Base-by-base conservation (phyloP, 2,113 vertebrate genomes). In the Phalacrocorax pelagicus region DNA sequence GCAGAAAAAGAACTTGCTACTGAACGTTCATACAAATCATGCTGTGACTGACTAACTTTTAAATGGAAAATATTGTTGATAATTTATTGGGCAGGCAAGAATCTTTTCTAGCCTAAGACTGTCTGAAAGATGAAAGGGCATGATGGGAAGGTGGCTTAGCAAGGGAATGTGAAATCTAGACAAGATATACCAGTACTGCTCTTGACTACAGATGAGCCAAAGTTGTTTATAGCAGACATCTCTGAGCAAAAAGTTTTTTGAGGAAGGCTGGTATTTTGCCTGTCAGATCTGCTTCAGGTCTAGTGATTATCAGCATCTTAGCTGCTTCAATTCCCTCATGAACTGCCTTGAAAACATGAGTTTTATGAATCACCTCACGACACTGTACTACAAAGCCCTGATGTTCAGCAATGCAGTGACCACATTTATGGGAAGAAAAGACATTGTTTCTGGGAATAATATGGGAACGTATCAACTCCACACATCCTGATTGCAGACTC, bases 301-400 rank as follows among this genome's bases (percentile, higher is more conserved):
- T 81, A 80, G 67, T 89, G 89, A 96, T 97, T 86, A 97, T 83
- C 86, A 96, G 22, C 81, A 86, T 93, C 85, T 97, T 92, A 96
- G 92, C 93, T 96, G 63, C 59, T 90, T 92, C 94, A 86, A 92
- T 92, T 97, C 97, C 94, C 92, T 46, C 69, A 91, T 91, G 96
- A 94, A 74, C 90, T 86, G 89, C 63, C 71, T 88, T 62, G 93
- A 88, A 92, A 93, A 82, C 87, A 61, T 17, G 85, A 90, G 74
- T 51, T 94, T 81, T 88, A 90, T 94, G 94, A 96, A 94, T 89
- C 96, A 40, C 78, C 92, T 92, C 97, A 77, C n/a, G 23, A 5
- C 6, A 5, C 73, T n/a, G 22, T 8, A 8, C 66, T 88, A 88
- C 95, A 92, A 94, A 96, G 81, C 59, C 30, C 15, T 36, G 78